Evolutionary conservation across 1,140 invertebrate genomes (phyloP), one percentile per base, ranked within the genome.

Genomic region (Chlorops oryzae): DNA sequence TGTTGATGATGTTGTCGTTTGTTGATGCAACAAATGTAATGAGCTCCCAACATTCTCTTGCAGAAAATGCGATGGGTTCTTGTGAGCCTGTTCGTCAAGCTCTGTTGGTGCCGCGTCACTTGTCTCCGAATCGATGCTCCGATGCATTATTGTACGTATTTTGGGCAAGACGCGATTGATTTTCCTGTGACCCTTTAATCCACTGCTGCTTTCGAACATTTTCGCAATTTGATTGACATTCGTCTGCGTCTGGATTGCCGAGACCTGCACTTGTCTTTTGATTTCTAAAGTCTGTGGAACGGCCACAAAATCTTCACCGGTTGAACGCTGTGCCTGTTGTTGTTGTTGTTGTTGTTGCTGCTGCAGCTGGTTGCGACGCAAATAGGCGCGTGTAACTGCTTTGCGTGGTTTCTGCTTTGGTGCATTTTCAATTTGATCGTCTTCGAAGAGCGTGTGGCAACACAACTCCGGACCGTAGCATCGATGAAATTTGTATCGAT

Each of bases 171-270:
- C 66, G 1, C 66, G 56, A 44, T 45, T 69, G 37, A 69, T 59
- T 51, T 50, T 50, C 27, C 38, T 15, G n/a, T 13, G 7, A n/a
- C 7, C 7, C 27, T 39, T 43, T 61, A 57, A 6, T 52, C 59
- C 38, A 3, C 57, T 46, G 32, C 61, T 63, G 23, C 59, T 53
- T 50, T 69, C 66, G 21, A 69, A 69, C 66, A 69, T 69, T 34
- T 61, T 50, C 2, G 66, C 66, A 12, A 69, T 69, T 47, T 69
- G 62, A 28, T 66, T 69, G 9, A 69, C 66, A 55, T 69, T 60
- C 37, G 56, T 69, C 20, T 61, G 51, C 45, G 61, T 64, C 22
- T 47, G 53, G 9, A 54, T 39, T 7, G 39, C 41, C 12, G 50
- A 25, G 0, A 42, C 42, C 25, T 45, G 32, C 47, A 32, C 22